Conservation (phyloP, 2,797 vertebrate species). For the Varecia variegata region DNA sequence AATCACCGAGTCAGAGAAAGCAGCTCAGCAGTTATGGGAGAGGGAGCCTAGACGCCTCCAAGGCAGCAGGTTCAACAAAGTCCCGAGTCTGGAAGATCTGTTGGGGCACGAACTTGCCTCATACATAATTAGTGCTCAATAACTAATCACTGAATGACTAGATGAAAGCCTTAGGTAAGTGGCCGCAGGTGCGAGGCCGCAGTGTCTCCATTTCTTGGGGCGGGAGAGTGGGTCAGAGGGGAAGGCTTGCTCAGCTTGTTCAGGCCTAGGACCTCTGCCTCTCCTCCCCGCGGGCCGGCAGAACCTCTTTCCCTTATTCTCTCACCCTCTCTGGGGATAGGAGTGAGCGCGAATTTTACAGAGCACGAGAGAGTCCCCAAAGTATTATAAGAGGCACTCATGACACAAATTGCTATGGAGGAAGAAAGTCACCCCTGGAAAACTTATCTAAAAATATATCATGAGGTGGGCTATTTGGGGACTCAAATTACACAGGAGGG, state of each 20-base stretch:
- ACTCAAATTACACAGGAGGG: constrained; percentile 79
- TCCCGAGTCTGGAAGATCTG: neutral
- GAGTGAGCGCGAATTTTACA: neutral
- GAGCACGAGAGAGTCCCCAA: neutral
- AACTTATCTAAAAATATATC: constrained; percentile 74
- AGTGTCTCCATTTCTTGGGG: neutral
- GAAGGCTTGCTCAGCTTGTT: rapidly evolving
- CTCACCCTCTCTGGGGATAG: neutral
- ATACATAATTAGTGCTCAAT: neutral
- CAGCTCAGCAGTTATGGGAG: rapidly evolving
- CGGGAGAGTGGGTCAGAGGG: neutral
- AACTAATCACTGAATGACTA: neutral
- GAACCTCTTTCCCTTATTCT: neutral
- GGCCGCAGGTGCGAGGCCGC: neutral
- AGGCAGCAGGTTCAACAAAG: neutral
- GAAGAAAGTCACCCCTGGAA: constrained; percentile 54
- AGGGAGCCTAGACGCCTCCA: neutral
- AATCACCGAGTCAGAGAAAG: neutral
- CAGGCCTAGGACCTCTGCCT: neutral
- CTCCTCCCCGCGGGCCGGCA: rapidly evolving
- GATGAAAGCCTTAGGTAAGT: neutral
- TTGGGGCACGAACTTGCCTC: neutral
- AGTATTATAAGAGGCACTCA: constrained; percentile 34
- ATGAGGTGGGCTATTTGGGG: constrained; percentile 78
- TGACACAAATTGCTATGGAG: constrained; percentile 67